phyloP scores from a whole-genome alignment of 2,113 vertebrate species.

The Hoplias malabaricus region DNA sequence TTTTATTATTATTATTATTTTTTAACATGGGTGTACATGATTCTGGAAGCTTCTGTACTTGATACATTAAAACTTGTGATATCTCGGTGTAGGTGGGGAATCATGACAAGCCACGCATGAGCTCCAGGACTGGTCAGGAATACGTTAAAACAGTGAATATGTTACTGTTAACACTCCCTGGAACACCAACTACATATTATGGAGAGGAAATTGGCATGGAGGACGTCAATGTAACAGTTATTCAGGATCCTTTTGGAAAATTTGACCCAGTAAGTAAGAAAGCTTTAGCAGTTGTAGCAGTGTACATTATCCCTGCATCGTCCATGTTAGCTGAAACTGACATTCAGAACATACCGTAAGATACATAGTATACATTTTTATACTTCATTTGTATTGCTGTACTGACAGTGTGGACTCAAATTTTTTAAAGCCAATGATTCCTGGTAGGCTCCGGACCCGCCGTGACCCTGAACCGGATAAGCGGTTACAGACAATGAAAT shows the following conservation, averaged over 20 bases:
- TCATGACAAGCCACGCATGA: slow-evolving; percentile 79
- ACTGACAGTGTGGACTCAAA: too few relatives aligned
- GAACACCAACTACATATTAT: slow-evolving; percentile 92
- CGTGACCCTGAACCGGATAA: too few relatives aligned
- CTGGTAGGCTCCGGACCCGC: too few relatives aligned
- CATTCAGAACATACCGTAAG: too few relatives aligned
- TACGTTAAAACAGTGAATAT: slow-evolving; percentile 85
- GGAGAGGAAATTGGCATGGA: slow-evolving; percentile 98
- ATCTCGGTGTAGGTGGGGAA: slow-evolving; percentile 80
- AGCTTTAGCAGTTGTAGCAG: neutral
- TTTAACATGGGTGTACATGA: neutral
- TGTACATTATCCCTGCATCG: neutral
- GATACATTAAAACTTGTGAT: neutral
- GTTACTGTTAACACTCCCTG: slow-evolving; percentile 92
- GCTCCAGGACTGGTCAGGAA: slow-evolving; percentile 78
- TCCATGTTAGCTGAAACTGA: too few relatives aligned
- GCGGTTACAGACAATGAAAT: too few relatives aligned
- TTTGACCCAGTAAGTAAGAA: slow-evolving; percentile 67
- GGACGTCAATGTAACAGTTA: slow-evolving; percentile 69
- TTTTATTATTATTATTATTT: too few relatives aligned
- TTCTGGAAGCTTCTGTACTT: neutral
- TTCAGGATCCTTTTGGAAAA: slow-evolving; percentile 74
- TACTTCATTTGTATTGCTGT: too few relatives aligned
- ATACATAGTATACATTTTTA: too few relatives aligned
- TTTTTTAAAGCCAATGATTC: too few relatives aligned